Percentiles rank a stretch among this genome's conserved stretches.
Evolutionary conservation across 2,888 invertebrate species (phyloP).

Genomic region (Thelaira solivaga): DNA sequence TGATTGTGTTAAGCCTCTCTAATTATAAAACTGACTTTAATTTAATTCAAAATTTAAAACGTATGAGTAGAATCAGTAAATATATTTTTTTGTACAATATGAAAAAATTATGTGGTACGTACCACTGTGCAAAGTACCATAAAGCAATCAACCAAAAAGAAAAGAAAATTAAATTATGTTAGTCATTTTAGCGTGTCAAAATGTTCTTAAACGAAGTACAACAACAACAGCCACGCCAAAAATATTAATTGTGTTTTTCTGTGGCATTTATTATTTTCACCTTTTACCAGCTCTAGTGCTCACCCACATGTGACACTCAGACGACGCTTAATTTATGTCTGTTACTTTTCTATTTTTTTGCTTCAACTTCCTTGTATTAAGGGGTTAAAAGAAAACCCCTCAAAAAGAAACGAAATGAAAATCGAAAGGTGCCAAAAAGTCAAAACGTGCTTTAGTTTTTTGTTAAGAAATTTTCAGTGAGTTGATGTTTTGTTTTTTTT

Average conservation of each 20-base stretch:
- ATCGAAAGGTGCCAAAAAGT: slow-evolving; percentile 6
- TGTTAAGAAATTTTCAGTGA: not conserved
- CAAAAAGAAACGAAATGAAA: not conserved
- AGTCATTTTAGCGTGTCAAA: slow-evolving; percentile 18
- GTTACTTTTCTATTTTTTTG: not conserved
- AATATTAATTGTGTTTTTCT: not conserved
- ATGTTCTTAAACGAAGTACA: slow-evolving; percentile 7
- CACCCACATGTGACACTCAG: slow-evolving; percentile 43
- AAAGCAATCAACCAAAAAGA: not conserved
- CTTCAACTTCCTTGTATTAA: not conserved
- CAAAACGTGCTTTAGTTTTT: not conserved
- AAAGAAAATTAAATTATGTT: slow-evolving; percentile 4
- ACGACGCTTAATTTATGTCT: not conserved
- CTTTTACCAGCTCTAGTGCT: slow-evolving; percentile 1
- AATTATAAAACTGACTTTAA: too few species aligned
- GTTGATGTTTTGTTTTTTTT: not conserved
- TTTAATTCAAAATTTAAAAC: too few species aligned
- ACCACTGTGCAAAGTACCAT: not conserved
- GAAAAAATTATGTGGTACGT: not conserved
- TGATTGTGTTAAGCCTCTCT: too few species aligned
- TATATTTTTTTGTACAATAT: too few species aligned
- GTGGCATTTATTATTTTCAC: not conserved
- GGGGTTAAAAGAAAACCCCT: not conserved
- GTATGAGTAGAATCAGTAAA: too few species aligned
- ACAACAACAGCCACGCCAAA: not conserved